A percentile compares a stretch with the other conserved stretches of the same genome.
Conservation (phyloP, 2,113 vertebrate genomes). For the Delphinus delphis region DNA sequence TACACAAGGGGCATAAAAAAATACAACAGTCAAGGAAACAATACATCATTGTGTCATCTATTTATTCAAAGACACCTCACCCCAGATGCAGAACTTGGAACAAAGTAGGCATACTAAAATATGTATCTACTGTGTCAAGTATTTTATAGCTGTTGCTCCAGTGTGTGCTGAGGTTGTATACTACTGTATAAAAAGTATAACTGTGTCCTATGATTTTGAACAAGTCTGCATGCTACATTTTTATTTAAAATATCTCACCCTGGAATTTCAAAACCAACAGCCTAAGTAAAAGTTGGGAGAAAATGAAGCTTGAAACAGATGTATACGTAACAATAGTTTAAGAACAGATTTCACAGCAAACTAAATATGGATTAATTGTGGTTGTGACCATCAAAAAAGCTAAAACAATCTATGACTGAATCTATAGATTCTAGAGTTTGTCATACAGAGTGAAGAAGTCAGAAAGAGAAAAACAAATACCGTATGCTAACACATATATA, state of each 20-base stretch:
- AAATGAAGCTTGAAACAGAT: not conserved
- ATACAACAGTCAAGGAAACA: constrained; percentile 30
- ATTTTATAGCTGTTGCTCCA: constrained; percentile 14
- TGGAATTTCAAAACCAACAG: not conserved
- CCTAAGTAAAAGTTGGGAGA: not conserved
- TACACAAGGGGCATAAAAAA: constrained; percentile 28
- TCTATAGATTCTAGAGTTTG: not conserved
- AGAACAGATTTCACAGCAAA: not conserved
- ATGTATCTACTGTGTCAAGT: constrained; percentile 3
- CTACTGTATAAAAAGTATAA: not conserved
- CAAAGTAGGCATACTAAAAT: constrained; percentile 9
- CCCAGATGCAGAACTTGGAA: constrained; percentile 24
- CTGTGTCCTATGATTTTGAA: not conserved
- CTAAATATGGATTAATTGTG: not conserved
- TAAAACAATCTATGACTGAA: not conserved
- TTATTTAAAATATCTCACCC: not conserved
- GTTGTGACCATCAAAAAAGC: not conserved
- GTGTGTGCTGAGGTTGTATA: not conserved
- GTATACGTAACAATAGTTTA: not conserved
- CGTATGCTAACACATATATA: too few species aligned
- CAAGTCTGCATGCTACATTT: not conserved
- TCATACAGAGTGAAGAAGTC: too few species aligned
- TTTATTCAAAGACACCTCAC: not conserved
- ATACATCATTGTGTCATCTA: constrained; percentile 50
- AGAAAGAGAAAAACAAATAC: too few species aligned